Conservation (phyloP, 2,888 invertebrate genomes). For the Torymus aiolomorphi region DNA sequence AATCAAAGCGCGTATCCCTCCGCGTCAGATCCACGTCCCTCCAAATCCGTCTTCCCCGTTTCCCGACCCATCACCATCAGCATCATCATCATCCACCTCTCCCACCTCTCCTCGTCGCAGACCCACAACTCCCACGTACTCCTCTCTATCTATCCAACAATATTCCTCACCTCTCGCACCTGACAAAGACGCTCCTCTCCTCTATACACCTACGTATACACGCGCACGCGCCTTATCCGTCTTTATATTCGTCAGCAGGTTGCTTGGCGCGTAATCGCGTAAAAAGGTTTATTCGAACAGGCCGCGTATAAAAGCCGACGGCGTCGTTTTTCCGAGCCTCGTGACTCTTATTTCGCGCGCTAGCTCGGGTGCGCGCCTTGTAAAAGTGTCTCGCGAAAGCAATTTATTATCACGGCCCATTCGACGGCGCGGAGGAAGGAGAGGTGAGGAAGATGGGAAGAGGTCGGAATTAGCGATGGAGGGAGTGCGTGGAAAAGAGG, state of each 20-base stretch:
- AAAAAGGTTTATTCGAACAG: conserved; percentile 44
- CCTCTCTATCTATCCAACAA: neutral
- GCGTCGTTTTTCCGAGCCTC: neutral
- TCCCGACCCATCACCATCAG: too few relatives aligned
- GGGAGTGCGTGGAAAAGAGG: too few relatives aligned
- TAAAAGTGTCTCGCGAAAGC: neutral
- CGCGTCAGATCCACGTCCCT: too few relatives aligned
- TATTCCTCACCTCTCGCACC: too few relatives aligned
- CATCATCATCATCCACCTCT: neutral
- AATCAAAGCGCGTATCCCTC: too few relatives aligned
- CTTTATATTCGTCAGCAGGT: conserved; percentile 37
- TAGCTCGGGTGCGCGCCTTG: neutral
- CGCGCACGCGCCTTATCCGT: neutral
- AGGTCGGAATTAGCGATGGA: too few relatives aligned
- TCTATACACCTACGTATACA: too few relatives aligned
- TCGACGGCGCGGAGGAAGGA: too few relatives aligned
- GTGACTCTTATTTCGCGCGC: conserved; percentile 13
- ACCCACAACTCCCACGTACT: neutral
- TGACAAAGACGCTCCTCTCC: too few relatives aligned
- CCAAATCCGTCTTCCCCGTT: too few relatives aligned
- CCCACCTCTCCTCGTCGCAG: neutral
- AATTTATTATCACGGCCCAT: too few relatives aligned
- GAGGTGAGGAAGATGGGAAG: too few relatives aligned
- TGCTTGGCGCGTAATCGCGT: conserved; percentile 43
- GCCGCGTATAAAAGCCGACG: conserved; percentile 28